Base-by-base conservation (phyloP, 1,140 invertebrate species). In the Brevipalpus yothersi region DNA sequence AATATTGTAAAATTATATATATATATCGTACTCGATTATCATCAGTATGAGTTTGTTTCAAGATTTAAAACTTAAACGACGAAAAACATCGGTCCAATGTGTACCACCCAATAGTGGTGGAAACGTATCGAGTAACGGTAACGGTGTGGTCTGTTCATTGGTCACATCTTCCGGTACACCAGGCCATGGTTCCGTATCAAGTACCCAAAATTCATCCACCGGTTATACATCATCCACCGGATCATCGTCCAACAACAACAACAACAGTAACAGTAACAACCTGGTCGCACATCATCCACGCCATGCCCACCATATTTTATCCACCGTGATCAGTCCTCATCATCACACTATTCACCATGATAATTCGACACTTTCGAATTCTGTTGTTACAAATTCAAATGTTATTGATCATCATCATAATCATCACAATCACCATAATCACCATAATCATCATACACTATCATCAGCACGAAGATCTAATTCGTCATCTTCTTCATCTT, bases 21-120 rank as follows among this genome's bases (percentile, higher is more conserved):
- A 7, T 49, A n/a, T 19, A 19, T n/a, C 49, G 7, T 17, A 51
- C 12, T 19, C 21, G 49, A 51, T 10, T 10, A 43, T 10, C 9
- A 43, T 45, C 12, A 17, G n/a, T 45, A 93, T 93, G 89, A 92
- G 88, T 82, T 83, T 93, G 76, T 92, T 92, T 79, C 87, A 92
- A 82, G 87, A 92, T 78, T 82, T 92, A 77, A 92, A 93, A 80
- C 79, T 93, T 74, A 93, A 93, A 80, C 81, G 88, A 77, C 82
- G 86, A 77, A 91, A 91, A 81, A 58, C 58, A 15, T 57, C 56
- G 15, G 17, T 17, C 41, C n/a, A 42, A 39, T 31, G 9, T 42
- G 41, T 31, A 13, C 12, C 15, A 17, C 15, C 53, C 2, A 54
- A 21, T 54, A 54, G 12, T 17, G 15, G 15, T 4, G 21, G 15